These are phyloP conservation scores for Phallusia fumigata DNA, from an alignment of 23 tunicate species.

Conservation along the genomic window DNA sequence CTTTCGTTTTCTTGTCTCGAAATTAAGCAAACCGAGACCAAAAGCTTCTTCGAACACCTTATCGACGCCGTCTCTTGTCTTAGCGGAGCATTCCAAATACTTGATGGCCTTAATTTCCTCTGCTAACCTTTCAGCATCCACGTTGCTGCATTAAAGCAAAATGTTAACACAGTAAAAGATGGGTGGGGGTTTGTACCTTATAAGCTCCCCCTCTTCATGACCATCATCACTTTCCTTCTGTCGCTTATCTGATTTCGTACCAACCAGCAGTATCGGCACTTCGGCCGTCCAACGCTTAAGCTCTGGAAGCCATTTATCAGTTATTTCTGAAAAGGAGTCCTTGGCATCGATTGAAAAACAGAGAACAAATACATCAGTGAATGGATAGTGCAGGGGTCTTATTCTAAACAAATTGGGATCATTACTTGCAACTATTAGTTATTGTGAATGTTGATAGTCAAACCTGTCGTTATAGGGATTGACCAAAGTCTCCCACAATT, in stretches of 20 bases:
- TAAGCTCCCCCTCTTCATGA: neutral
- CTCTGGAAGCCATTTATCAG: conserved; percentile 2
- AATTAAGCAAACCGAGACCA: neutral
- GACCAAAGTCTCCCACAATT: neutral
- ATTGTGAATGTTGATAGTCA: too few relatives aligned
- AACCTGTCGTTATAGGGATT: neutral
- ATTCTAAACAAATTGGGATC: neutral
- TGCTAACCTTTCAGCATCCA: neutral
- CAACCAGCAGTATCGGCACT: neutral
- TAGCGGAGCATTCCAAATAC: conserved; percentile 17
- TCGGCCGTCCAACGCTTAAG: neutral
- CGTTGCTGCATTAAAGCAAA: neutral
- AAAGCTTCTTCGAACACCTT: conserved; percentile 4
- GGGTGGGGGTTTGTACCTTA: too few relatives aligned
- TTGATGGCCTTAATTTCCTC: neutral
- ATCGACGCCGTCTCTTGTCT: neutral
- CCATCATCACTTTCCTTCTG: neutral
- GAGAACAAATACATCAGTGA: neutral
- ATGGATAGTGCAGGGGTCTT: neutral
- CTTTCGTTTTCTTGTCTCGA: neutral
- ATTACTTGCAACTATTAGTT: too few relatives aligned
- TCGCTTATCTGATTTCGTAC: neutral
- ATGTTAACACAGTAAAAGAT: too few relatives aligned
- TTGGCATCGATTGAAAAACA: neutral
- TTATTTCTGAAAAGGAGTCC: neutral